phyloP scores from a whole-genome alignment of 2,888 invertebrate species.

The Rhagium mordax region DNA sequence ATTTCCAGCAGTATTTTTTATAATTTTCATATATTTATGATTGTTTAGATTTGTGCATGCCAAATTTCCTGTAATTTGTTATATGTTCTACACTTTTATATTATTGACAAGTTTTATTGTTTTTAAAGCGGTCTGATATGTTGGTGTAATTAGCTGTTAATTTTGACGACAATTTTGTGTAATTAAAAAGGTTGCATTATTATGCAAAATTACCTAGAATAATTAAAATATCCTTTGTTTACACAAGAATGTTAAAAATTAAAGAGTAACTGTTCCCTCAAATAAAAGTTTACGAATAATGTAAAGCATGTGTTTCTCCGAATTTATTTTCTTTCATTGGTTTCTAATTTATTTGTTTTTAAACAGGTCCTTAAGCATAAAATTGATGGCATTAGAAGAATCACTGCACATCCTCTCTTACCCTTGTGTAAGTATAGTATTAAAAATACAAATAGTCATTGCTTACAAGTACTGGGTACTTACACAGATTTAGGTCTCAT shows the following conservation, averaged over 20 bases:
- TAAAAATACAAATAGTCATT: too few species aligned
- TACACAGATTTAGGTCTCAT: too few species aligned
- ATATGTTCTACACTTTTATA: not conserved
- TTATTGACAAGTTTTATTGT: not conserved
- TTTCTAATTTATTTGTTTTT: slow-evolving; percentile 39
- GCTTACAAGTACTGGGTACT: too few species aligned
- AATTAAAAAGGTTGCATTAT: not conserved
- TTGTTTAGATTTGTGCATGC: slow-evolving; percentile 20
- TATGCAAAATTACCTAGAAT: not conserved
- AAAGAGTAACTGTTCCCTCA: not conserved
- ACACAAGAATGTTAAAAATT: not conserved
- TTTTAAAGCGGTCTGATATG: not conserved
- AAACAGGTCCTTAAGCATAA: slow-evolving; percentile 93
- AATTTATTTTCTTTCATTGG: not conserved
- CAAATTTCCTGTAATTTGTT: slow-evolving; percentile 1
- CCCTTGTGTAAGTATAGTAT: slow-evolving; percentile 89
- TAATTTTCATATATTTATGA: not conserved
- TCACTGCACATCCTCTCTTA: slow-evolving; percentile 95
- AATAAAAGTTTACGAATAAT: not conserved
- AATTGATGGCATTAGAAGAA: slow-evolving; percentile 94
- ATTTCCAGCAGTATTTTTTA: not conserved
- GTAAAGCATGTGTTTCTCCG: slow-evolving; percentile 1
- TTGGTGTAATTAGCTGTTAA: slow-evolving; percentile 1
- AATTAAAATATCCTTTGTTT: not conserved
- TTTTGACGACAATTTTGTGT: not conserved